A percentile compares a stretch with the other conserved stretches of the same genome.
phyloP scores from a whole-genome alignment of 2,888 invertebrate genomes.

The Oxystoma pomonae region DNA sequence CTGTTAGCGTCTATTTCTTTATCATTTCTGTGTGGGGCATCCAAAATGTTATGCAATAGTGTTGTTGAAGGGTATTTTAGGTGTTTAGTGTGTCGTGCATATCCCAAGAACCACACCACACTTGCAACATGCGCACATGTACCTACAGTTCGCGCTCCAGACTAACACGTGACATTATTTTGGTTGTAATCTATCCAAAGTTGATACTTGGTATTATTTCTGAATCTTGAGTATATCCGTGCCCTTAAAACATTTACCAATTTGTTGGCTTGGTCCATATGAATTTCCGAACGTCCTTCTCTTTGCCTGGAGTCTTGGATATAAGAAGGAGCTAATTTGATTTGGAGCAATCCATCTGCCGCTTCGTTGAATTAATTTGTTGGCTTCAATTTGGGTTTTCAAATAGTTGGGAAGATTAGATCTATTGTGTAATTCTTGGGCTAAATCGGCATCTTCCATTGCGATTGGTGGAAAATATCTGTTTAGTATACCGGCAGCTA shows the following conservation, averaged over 20 bases:
- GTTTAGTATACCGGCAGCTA: neutral
- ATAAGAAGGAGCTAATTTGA: neutral
- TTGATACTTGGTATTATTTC: constrained; percentile 8
- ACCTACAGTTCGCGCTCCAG: constrained; percentile 13
- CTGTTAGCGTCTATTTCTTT: neutral
- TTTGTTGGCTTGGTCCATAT: neutral
- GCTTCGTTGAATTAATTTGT: neutral
- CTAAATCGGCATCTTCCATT: neutral
- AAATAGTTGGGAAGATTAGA: neutral
- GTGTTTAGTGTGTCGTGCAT: constrained; percentile 4
- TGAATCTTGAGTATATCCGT: constrained; percentile 6
- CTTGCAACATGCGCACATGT: constrained; percentile 14
- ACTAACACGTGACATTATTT: constrained; percentile 10
- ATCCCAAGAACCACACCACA: constrained; percentile 14
- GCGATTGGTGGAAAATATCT: neutral
- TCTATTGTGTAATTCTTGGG: neutral
- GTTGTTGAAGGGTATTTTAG: constrained; percentile 6
- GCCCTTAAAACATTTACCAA: neutral
- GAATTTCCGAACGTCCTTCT: neutral
- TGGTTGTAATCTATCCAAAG: neutral
- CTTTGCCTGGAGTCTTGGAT: neutral
- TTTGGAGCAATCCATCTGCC: neutral
- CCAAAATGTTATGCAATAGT: constrained; percentile 1
- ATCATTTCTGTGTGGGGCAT: constrained; percentile 1
- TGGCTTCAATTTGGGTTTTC: neutral